Conservation (phyloP, 1,140 invertebrate genomes). For the Drosophila eugracilis region DNA sequence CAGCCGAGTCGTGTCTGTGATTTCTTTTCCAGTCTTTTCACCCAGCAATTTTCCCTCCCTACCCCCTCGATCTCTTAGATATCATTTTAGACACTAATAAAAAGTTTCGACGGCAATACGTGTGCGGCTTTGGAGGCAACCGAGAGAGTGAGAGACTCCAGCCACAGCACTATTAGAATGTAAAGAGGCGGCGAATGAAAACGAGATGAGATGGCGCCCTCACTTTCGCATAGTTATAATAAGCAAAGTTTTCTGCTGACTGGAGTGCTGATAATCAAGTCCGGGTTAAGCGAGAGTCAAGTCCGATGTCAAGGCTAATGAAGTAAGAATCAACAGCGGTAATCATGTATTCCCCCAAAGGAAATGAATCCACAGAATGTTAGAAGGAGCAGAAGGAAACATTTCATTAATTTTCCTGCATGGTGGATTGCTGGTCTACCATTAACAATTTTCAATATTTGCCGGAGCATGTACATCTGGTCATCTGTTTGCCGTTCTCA, state of each 20-base stretch:
- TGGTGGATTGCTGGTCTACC: neutral
- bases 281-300: slow-evolving; percentile 52
- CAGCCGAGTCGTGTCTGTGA: slow-evolving; percentile 68
- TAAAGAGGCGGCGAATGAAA: slow-evolving; percentile 31
- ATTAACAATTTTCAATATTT: slow-evolving; percentile 23
- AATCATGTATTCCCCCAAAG: slow-evolving; percentile 37
- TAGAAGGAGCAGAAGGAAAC: slow-evolving; percentile 1
- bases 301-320: slow-evolving; percentile 73
- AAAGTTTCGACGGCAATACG: slow-evolving; percentile 75
- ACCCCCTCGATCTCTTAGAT: too few species aligned
- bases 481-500: slow-evolving; percentile 40
- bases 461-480: slow-evolving; percentile 20
- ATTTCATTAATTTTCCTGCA: slow-evolving; percentile 28
- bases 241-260: slow-evolving; percentile 73
- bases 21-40: slow-evolving; percentile 50
- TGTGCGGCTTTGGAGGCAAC: slow-evolving; percentile 59
- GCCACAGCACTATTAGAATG: slow-evolving; percentile 58
- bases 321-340: slow-evolving; percentile 62
- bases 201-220: slow-evolving; percentile 35
- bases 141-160: neutral
- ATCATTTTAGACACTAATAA: slow-evolving; percentile 71
- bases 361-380: slow-evolving; percentile 16
- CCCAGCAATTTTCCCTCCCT: neutral
- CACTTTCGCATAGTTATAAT: slow-evolving; percentile 79
- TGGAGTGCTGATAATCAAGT: slow-evolving; percentile 28